phyloP scores from a whole-genome alignment of 92 coral and sea anemone species.

The Montipora capitata region DNA sequence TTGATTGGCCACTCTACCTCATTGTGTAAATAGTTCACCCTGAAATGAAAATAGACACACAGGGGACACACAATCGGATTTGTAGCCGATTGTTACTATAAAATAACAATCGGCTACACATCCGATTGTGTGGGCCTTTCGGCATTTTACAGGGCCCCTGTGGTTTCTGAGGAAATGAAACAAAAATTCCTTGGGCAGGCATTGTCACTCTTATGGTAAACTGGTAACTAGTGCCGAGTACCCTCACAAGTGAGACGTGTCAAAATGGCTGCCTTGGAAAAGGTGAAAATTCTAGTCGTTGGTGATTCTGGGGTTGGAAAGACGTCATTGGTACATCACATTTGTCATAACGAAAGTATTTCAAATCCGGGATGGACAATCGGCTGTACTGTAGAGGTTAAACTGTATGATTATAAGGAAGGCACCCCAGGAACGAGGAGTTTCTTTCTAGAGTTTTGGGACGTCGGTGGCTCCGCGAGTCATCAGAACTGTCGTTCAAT shows the following conservation, averaged over 20 bases:
- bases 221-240: slow-evolving; percentile 65
- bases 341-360: slow-evolving; percentile 94
- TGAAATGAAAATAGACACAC: too few relatives aligned
- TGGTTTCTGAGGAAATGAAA: too few relatives aligned
- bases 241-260: slow-evolving; percentile 15
- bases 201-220: neutral
- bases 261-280: slow-evolving; percentile 98
- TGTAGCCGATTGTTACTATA: too few relatives aligned
- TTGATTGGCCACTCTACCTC: too few relatives aligned
- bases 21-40: too few relatives aligned
- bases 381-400: slow-evolving; percentile 97
- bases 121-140: too few relatives aligned
- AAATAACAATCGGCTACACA: too few relatives aligned
- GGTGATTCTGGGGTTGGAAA: slow-evolving; percentile 99
- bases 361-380: slow-evolving; percentile 99
- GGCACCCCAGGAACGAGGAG: slow-evolving; percentile 90
- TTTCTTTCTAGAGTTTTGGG: slow-evolving; percentile 97
- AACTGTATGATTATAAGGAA: slow-evolving; percentile 92
- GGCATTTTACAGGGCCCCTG: too few relatives aligned
- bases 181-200: neutral
- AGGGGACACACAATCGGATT: too few relatives aligned
- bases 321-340: slow-evolving; percentile 92
- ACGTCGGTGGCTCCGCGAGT: slow-evolving; percentile 97
- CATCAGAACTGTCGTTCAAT: slow-evolving; percentile 96
- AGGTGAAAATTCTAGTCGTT: slow-evolving; percentile 91